Conservation (phyloP, 2,888 invertebrate genomes). For the Nemoura dubitans region DNA sequence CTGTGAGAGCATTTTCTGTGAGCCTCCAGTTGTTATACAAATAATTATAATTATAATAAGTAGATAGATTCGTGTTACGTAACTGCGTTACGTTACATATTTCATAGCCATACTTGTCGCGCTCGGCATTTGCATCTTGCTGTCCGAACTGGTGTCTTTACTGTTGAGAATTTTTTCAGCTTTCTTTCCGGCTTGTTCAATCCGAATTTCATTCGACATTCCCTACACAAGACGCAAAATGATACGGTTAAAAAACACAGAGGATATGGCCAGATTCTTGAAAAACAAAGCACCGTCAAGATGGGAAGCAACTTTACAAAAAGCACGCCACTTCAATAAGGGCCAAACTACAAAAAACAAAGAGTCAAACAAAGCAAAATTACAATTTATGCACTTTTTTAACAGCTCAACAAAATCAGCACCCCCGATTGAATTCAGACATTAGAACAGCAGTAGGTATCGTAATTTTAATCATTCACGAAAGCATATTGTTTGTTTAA, state of each 20-base stretch:
- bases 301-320: conserved; percentile 3
- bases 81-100: conserved; percentile 13
- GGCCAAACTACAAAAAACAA: neutral
- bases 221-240: conserved; percentile 46
- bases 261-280: conserved; percentile 22
- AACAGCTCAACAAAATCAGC: neutral
- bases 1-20: neutral
- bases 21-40: neutral
- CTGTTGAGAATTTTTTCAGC: neutral
- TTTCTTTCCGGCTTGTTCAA: conserved; percentile 45
- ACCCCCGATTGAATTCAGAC: neutral
- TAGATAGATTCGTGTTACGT: neutral
- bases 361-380: neutral
- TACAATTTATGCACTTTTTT: neutral
- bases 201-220: conserved; percentile 47
- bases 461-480: neutral
- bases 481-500: neutral
- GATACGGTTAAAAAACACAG: conserved; percentile 27
- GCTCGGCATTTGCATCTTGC: conserved; percentile 13
- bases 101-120: conserved; percentile 22
- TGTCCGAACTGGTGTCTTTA: neutral
- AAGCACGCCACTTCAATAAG: neutral
- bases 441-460: neutral
- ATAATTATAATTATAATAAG: neutral
- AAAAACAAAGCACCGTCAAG: neutral